Evolutionary conservation across 2,888 invertebrate species (phyloP).

Genomic region (Sinelater perroti): DNA sequence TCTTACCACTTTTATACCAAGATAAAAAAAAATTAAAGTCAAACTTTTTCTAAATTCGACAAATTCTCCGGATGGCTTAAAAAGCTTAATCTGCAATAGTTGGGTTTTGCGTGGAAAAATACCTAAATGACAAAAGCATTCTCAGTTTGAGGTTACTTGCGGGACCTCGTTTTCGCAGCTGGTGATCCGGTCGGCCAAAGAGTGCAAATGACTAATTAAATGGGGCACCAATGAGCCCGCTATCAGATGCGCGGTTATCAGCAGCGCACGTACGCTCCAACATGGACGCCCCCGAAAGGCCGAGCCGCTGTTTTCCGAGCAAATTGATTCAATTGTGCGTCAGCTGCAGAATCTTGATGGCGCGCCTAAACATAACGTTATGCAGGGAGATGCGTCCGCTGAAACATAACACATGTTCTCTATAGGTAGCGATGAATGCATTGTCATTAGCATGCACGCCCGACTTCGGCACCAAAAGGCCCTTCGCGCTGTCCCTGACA

Average conservation of each 20-base stretch:
- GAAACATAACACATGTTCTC: conserved; percentile 37
- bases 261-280: conserved; percentile 35
- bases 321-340: conserved; percentile 47
- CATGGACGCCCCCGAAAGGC: conserved; percentile 21
- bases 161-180: no score
- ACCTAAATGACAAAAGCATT: no score
- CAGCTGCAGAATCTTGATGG: conserved; percentile 55
- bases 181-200: conserved; percentile 37
- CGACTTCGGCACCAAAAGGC: conserved; percentile 5
- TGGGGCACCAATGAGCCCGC: conserved; percentile 54
- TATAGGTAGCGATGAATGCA: conserved; percentile 30
- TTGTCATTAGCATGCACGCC: conserved; percentile 31
- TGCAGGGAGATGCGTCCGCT: conserved; percentile 34
- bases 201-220: conserved; percentile 54
- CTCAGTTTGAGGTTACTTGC: no score
- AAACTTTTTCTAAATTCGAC: no score
- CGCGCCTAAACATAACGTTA: conserved; percentile 49
- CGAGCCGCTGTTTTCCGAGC: conserved; percentile 28
- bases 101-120: no score
- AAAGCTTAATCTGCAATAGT: no score
- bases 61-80: no score
- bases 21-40: no score
- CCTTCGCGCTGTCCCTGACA: no score
- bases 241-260: conserved; percentile 52
- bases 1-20: no score